These are phyloP conservation scores for Nilaparvata lugens DNA, from an alignment of 1,140 invertebrate genomes.

Conservation along the genomic window DNA sequence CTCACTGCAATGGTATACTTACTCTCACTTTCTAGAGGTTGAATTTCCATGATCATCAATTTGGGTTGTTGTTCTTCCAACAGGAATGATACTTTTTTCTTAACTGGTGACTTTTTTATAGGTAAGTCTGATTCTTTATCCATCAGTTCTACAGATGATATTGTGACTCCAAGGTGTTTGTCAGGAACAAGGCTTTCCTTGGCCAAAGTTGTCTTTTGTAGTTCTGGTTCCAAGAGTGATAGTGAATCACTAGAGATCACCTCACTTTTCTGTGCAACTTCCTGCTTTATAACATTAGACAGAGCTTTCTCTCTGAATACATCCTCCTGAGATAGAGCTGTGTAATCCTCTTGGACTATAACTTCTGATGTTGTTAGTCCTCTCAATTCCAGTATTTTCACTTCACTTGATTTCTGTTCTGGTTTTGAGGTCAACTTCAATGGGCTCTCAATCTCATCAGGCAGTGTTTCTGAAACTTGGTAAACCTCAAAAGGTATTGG, in stretches of 20 bases:
- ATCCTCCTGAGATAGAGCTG: conserved; percentile 26
- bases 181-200: conserved; percentile 33
- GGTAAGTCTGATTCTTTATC: conserved; percentile 39
- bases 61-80: conserved; percentile 27
- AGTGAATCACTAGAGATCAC: conserved; percentile 31
- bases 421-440: conserved; percentile 31
- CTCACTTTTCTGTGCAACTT: conserved; percentile 37
- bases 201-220: conserved; percentile 31
- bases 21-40: conserved; percentile 41
- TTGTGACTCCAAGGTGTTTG: conserved; percentile 40
- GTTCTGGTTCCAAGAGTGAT: conserved; percentile 32
- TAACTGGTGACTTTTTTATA: conserved; percentile 32
- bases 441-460: conserved; percentile 32
- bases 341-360: conserved; percentile 36
- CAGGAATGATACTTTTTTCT: conserved; percentile 22
- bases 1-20: conserved; percentile 34
- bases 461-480: conserved; percentile 32
- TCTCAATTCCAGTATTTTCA: conserved; percentile 37
- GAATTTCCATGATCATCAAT: conserved; percentile 35
- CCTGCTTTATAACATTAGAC: conserved; percentile 31
- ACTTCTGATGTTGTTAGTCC: conserved; percentile 41
- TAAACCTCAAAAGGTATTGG: conserved; percentile 26
- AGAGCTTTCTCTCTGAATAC: conserved; percentile 33
- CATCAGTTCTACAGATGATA: conserved; percentile 40
- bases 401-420: conserved; percentile 32